A percentile compares a stretch with the other conserved stretches of the same genome.
phyloP scores from a whole-genome alignment of 1,140 invertebrate species.

The Lasioglossum baleicum region DNA sequence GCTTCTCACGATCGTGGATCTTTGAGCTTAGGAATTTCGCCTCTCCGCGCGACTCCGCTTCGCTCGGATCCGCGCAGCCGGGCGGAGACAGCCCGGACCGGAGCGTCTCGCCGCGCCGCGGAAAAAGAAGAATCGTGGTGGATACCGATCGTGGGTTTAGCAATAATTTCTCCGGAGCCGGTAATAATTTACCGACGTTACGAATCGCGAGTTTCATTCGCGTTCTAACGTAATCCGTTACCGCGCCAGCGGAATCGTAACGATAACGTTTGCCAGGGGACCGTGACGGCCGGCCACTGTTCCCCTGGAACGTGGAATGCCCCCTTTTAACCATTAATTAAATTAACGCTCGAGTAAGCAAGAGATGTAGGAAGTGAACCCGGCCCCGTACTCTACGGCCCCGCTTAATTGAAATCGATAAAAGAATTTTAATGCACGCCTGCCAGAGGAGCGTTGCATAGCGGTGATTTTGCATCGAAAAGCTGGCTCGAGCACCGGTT shows the following conservation, averaged over 20 bases:
- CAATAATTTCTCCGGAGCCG: conserved; percentile 14
- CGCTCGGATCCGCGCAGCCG: no score
- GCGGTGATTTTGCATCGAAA: no score
- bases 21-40: conserved; percentile 14
- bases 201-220: conserved; percentile 22
- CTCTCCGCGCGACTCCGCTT: neutral
- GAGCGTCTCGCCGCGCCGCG: no score
- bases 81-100: no score
- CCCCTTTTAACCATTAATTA: conserved; percentile 42
- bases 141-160: conserved; percentile 3
- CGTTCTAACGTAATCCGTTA: conserved; percentile 2
- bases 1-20: conserved; percentile 36
- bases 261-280: conserved; percentile 37
- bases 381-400: neutral
- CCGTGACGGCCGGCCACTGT: conserved; percentile 30
- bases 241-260: conserved; percentile 1
- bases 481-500: no score
- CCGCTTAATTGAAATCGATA: conserved; percentile 26
- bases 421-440: conserved; percentile 9
- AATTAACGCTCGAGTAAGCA: conserved; percentile 50
- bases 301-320: conserved; percentile 34
- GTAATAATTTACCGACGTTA: conserved; percentile 37
- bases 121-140: neutral
- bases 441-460: no score
- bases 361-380: conserved; percentile 39